Evolutionary conservation across 2,888 invertebrate genomes (phyloP).

Genomic region (Coenonympha arcania): DNA sequence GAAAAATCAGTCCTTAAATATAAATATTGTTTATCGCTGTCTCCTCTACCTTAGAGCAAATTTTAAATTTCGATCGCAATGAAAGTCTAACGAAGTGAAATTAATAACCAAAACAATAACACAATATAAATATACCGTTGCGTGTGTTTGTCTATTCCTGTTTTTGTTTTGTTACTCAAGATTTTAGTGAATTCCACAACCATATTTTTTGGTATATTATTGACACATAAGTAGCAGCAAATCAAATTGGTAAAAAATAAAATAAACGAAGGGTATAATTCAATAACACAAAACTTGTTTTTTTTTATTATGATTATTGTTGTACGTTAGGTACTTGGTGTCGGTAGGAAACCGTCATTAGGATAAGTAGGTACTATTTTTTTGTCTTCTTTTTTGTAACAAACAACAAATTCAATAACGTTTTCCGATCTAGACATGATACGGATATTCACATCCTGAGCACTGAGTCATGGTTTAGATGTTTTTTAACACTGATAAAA

Average conservation of each 20-base stretch:
- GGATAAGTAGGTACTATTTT: too few species aligned
- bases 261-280: too few species aligned
- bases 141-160: slow-evolving; percentile 15
- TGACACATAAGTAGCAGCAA: too few species aligned
- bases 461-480: slow-evolving; percentile 1
- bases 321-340: too few species aligned
- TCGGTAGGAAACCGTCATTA: too few species aligned
- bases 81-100: slow-evolving; percentile 60
- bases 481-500: background rate
- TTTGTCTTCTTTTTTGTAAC: too few species aligned
- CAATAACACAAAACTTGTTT: too few species aligned
- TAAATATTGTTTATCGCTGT: slow-evolving; percentile 20
- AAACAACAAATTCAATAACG: background rate
- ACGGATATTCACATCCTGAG: slow-evolving; percentile 8
- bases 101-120: slow-evolving; percentile 50
- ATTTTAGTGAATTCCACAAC: slow-evolving; percentile 8
- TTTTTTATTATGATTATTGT: too few species aligned
- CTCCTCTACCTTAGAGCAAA: slow-evolving; percentile 30
- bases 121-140: slow-evolving; percentile 32
- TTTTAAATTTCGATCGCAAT: slow-evolving; percentile 40
- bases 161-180: slow-evolving; percentile 19
- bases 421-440: background rate
- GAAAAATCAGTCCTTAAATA: too few species aligned
- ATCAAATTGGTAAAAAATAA: too few species aligned
- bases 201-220: too few species aligned